These are phyloP conservation scores for Antennarius maculatus DNA, from an alignment of 2,797 vertebrate species.

Conservation along the genomic window DNA sequence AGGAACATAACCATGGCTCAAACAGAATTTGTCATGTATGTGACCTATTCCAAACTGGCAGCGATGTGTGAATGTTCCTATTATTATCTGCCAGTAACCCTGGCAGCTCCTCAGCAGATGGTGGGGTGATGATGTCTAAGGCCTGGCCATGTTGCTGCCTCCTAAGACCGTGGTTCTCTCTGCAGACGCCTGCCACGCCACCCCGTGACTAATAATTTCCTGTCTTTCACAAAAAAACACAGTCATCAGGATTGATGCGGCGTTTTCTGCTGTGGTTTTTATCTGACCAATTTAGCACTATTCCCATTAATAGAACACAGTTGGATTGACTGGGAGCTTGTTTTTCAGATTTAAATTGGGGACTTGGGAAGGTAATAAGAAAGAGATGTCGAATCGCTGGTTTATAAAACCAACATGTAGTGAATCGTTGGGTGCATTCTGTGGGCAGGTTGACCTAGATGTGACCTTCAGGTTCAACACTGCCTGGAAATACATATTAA, in stretches of 20 bases:
- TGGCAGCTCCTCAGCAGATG: conserved; percentile 74
- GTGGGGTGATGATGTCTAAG: conserved; percentile 59
- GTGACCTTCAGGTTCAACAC: conserved; percentile 43
- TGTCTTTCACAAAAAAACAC: conserved; percentile 67
- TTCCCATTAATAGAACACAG: conserved; percentile 51
- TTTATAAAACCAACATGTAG: conserved; percentile 38
- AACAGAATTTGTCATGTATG: conserved; percentile 7
- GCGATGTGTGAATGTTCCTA: conserved; percentile 44
- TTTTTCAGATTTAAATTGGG: conserved; percentile 47
- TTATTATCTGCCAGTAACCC: conserved; percentile 49
- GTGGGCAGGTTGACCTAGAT: conserved; percentile 17
- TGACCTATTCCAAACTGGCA: conserved; percentile 29
- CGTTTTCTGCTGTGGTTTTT: conserved; percentile 44
- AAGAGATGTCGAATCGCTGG: conserved; percentile 30
- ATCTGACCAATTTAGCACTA: conserved; percentile 55
- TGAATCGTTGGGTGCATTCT: conserved; percentile 16
- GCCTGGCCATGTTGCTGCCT: conserved; percentile 61
- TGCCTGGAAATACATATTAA: conserved; percentile 9
- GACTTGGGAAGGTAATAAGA: conserved; percentile 18
- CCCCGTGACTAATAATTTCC: conserved; percentile 80
- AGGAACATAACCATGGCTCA: background rate
- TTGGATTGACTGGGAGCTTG: conserved; percentile 46
- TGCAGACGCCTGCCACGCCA: conserved; percentile 57
- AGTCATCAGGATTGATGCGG: conserved; percentile 62
- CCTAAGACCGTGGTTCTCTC: conserved; percentile 61